phyloP scores from a whole-genome alignment of 2,888 invertebrate species.

The Pyralis farinalis region DNA sequence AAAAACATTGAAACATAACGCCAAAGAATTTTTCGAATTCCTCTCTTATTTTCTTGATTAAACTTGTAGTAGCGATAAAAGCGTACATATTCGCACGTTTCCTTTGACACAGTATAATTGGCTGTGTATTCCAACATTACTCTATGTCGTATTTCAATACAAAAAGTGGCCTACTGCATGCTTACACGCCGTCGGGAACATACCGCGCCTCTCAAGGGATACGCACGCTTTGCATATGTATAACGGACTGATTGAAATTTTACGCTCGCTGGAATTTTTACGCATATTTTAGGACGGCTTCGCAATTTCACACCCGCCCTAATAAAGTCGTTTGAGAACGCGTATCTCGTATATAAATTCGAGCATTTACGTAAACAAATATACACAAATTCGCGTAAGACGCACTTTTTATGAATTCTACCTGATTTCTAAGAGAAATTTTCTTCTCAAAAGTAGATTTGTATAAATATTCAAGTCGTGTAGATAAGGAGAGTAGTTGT shows the following conservation, averaged over 20 bases:
- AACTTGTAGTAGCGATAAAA: constrained; percentile 14
- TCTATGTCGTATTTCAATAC: constrained; percentile 12
- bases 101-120: constrained; percentile 23
- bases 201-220: constrained; percentile 30
- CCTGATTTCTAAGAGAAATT: not conserved
- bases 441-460: not conserved
- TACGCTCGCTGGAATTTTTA: constrained; percentile 66
- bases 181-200: constrained; percentile 9
- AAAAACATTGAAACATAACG: too few species aligned
- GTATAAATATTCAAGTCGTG: not conserved
- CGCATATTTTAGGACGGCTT: constrained; percentile 62
- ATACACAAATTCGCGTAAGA: constrained; percentile 1
- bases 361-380: constrained; percentile 8
- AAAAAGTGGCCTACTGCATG: constrained; percentile 13
- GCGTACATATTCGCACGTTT: constrained; percentile 13
- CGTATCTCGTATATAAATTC: constrained; percentile 35
- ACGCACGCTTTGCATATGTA: constrained; percentile 65
- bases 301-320: constrained; percentile 53
- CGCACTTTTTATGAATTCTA: not conserved
- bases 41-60: constrained; percentile 5
- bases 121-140: constrained; percentile 4
- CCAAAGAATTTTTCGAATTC: not conserved
- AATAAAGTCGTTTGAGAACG: constrained; percentile 46
- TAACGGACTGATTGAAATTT: constrained; percentile 74
- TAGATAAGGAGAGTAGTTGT: not conserved